Percentiles rank a stretch among this genome's conserved stretches.
phyloP scores from a whole-genome alignment of 2,888 invertebrate genomes.

The Netelia inedita region DNA sequence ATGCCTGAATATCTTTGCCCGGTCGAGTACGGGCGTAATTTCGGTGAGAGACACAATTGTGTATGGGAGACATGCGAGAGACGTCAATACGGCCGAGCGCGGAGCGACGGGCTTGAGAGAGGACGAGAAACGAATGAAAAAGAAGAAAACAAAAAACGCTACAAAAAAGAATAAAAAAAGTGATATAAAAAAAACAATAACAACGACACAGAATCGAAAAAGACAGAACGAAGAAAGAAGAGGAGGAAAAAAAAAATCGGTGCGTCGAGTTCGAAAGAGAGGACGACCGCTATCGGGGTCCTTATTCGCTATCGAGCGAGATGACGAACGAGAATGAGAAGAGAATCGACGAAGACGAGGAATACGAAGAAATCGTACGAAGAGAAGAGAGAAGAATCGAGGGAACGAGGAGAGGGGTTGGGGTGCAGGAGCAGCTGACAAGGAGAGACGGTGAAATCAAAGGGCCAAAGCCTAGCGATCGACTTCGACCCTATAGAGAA shows the following conservation, averaged over 20 bases:
- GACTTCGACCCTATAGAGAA: conserved; percentile 73
- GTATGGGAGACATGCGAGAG: conserved; percentile 31
- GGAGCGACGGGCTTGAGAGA: neutral
- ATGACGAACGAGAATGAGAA: conserved; percentile 44
- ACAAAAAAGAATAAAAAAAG: no score
- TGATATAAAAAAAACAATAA: neutral
- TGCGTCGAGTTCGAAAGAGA: neutral
- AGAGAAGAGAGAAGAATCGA: conserved; percentile 52
- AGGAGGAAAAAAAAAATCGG: conserved; percentile 1
- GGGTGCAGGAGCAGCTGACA: conserved; percentile 45
- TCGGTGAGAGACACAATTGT: conserved; percentile 10
- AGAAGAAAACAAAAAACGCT: no score
- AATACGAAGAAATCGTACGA: neutral
- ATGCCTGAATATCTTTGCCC: neutral
- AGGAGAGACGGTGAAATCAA: conserved; percentile 77
- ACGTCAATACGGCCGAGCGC: neutral
- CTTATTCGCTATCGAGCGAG: conserved; percentile 40
- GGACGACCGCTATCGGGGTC: neutral
- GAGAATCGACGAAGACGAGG: neutral
- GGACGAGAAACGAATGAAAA: neutral
- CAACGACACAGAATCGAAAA: neutral
- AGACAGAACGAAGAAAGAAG: neutral
- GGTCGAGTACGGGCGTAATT: neutral
- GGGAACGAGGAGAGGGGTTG: conserved; percentile 53
- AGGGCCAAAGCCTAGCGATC: conserved; percentile 71